Evolutionary conservation across 2,888 invertebrate species (phyloP), one percentile per base, ranked within the genome.

Genomic region (Salpingus planirostris): DNA sequence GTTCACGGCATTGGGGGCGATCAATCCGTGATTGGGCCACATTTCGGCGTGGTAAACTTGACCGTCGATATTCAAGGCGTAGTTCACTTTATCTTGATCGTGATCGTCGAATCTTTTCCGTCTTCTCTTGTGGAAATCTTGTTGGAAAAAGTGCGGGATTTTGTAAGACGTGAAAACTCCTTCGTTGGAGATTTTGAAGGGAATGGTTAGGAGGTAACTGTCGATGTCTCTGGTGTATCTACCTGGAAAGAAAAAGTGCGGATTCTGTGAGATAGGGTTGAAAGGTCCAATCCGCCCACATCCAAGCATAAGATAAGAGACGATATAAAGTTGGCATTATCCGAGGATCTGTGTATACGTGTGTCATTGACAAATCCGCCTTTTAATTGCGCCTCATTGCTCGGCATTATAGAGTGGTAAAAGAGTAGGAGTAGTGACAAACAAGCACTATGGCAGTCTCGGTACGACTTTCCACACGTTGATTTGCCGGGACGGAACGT

Each of bases 1-100:
- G 21, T 57, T 40, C 22, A 64, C 50, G 25, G 60, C 46, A 38
- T 57, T 46, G 2, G 71, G 69, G 3, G 71, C 65, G 29, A 73
- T 47, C 36, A 73, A 65, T 10, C 59, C 63, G 43, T 67, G 65
- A 49, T 71, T 71, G 2, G 73, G 72, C 52, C 56, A 64, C 21
- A 74, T 50, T 38, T 68, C 66, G 23, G 72, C 43, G 28, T 69
- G 65, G 38, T 69, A 62, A 29, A 61, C 54, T 23, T 46, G 39
- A 3, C 49, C 57, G 27, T 59, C 47, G 18, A 65, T 37, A 21
- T 46, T 39, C 3, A 66, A 31, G 15, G 59, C 59, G 41, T 64
- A 66, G 35, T 60, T 50, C 3, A 62, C 46, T 21, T 41, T 31
- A 21, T 55, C 46, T 13, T 53, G 45, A 34, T 61, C 53, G n/a